A percentile compares a stretch with the other conserved stretches of the same genome.
These are phyloP conservation scores for Zalophus californianus DNA, from an alignment of 2,797 vertebrate genomes.

Conservation along the genomic window DNA sequence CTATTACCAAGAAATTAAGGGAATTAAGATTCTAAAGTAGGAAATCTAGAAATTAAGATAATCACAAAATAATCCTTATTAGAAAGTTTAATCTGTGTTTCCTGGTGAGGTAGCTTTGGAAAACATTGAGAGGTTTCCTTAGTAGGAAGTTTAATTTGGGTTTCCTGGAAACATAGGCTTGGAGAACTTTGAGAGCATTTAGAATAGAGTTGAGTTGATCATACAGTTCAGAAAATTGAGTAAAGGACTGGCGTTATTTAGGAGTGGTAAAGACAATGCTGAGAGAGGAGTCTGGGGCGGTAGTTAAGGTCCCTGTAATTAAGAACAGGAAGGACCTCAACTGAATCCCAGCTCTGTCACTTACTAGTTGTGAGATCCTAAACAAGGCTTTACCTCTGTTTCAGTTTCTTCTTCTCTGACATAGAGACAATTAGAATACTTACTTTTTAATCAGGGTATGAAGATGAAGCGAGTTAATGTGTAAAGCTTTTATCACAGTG, in stretches of 20 bases:
- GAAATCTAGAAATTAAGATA: neutral
- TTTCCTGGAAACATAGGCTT: neutral
- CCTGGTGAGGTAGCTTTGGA: neutral
- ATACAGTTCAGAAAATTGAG: neutral
- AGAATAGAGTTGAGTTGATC: neutral
- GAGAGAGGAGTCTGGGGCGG: neutral
- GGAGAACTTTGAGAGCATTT: neutral
- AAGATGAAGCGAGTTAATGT: neutral
- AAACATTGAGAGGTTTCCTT: neutral
- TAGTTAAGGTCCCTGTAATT: neutral
- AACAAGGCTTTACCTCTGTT: neutral
- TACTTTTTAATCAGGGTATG: neutral
- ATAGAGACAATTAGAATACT: neutral
- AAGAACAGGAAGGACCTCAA: neutral
- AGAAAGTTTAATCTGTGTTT: slow-evolving; percentile 2
- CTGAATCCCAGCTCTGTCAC: neutral
- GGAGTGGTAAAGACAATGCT: neutral
- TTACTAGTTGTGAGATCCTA: neutral
- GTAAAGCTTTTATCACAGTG: neutral
- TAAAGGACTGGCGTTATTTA: neutral
- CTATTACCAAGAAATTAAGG: neutral
- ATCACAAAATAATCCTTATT: neutral
- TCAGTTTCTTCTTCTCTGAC: neutral
- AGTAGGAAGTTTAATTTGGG: neutral
- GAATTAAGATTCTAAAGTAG: neutral